Base-by-base conservation (phyloP, 1,140 invertebrate species). In the Apis cerana region DNA sequence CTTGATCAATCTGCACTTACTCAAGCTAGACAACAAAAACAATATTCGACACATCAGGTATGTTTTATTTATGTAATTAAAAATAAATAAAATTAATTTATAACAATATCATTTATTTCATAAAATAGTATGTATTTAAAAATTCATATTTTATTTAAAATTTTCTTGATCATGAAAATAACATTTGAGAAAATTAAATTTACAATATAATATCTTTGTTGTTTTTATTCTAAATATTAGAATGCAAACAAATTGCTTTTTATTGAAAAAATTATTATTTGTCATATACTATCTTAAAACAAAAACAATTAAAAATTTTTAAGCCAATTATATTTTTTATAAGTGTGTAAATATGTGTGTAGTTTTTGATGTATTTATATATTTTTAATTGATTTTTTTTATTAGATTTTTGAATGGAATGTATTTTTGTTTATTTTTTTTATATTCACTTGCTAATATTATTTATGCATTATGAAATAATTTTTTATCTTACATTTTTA, bases 1-100 rank as follows among this genome's bases (percentile, higher is more conserved):
- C 94, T 98, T 9, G 98, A 98, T 91, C 97, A 98, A 90, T 95
- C 96, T 27, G 97, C 97, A 1, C 94, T 98, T 76, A 95, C 96
- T 67, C 97, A 97, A 88, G 96, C 96, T 1, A 94, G 94, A 64
- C 95, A 96, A 81, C 95, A 96, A 74, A 97, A 97, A 92, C 95
- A 96, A 83, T 94, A 95, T 83, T 88, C 93, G 27, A 93, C 95
- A 19, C 96, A 96, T 90, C 96, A 97, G 96, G 97, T 97, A 95
- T 56, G 65, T 65, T 48, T 19, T 58, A 67, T 52, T 65, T 81
- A 48, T 43, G 0, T 43, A 43, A 43, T 71, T 43, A 59, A 27
- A 4, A 52, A n/a, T 11, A 23, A 10, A 1, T 54, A 23, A 15
- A 50, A 56, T 43, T 19, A 23, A 58, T 70, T 23, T 21, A 27